phyloP scores from a whole-genome alignment of 2,113 vertebrate genomes.

The Alexandromys fortis region DNA sequence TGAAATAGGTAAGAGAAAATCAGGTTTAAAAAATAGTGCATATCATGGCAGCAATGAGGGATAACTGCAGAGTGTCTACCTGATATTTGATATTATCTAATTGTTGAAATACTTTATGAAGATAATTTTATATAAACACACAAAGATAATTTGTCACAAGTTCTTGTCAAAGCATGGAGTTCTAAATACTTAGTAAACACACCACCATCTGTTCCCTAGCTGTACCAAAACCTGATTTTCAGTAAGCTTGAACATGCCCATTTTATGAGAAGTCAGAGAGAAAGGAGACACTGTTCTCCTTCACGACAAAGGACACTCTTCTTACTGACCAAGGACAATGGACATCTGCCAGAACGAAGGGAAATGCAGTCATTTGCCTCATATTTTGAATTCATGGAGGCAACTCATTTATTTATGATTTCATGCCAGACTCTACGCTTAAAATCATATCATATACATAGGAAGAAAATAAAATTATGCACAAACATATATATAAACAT shows the following conservation, averaged over 20 bases:
- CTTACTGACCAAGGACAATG: not conserved
- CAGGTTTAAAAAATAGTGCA: not conserved
- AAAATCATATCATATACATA: not conserved
- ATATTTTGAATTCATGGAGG: not conserved
- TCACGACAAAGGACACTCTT: not conserved
- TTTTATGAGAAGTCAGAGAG: not conserved
- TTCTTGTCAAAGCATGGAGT: not conserved
- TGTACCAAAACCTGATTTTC: not conserved
- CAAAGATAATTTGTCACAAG: not conserved
- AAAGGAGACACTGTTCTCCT: not conserved
- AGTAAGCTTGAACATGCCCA: not conserved
- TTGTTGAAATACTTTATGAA: conserved; percentile 29
- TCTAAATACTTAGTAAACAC: not conserved
- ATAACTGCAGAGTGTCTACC: not conserved
- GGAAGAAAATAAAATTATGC: conserved; percentile 5
- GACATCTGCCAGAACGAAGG: not conserved
- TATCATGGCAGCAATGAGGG: not conserved
- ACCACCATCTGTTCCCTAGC: not conserved
- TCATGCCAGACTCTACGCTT: not conserved
- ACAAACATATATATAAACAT: not conserved
- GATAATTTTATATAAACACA: not conserved
- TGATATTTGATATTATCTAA: conserved; percentile 7
- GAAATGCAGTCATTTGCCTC: not conserved
- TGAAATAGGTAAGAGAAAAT: not conserved
- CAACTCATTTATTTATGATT: not conserved